Base-by-base conservation (phyloP, 1,140 invertebrate species). In the Calephelis nemesis region DNA sequence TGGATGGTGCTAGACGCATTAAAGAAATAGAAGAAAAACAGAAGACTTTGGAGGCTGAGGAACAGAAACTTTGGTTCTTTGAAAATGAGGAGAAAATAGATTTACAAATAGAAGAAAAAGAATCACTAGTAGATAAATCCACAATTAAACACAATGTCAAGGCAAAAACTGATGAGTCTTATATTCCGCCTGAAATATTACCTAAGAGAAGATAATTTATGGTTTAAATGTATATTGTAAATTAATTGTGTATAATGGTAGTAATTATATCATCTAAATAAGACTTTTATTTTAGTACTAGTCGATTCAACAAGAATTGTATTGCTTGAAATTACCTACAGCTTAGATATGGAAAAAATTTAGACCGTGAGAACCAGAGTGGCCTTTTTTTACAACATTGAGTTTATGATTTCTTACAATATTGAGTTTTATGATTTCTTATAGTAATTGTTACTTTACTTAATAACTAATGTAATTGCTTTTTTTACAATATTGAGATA, bases 51-150 rank as follows among this genome's bases (percentile, higher is more conserved):
- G 62, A 92, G 52, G 74, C 91, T n/a, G 92, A 92, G 77, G 95
- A 96, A 79, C 93, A 94, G 75, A 92, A 94, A 67, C 87, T 97
- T 45, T 96, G 95, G 91, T 97, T 95, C 92, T 96, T 97, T 88
- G 95, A 96, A 62, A 95, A 95, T 77, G 93, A 96, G 81, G 94
- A 96, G 60, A 79, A 95, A 76, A 94, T 96, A 67, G 95, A 97
- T 80, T 84, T 97, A 11, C 74, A 93, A 83, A 96, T 96, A 76
- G 94, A 94, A 75, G 93, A 91, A 66, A 94, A 91, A 80, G 82
- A 93, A 88, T 87, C 82, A 62, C 91, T 93, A 87, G 79, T 74
- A 50, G 91, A 92, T 62, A 78, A 86, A 76, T 84, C 85, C 80
- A 82, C 86, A 62, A 82, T 81, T 4, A 92, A 92, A 67, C 93